Evolutionary conservation across 2,797 vertebrate species (phyloP).

Genomic region (Myotis pilosus): DNA sequence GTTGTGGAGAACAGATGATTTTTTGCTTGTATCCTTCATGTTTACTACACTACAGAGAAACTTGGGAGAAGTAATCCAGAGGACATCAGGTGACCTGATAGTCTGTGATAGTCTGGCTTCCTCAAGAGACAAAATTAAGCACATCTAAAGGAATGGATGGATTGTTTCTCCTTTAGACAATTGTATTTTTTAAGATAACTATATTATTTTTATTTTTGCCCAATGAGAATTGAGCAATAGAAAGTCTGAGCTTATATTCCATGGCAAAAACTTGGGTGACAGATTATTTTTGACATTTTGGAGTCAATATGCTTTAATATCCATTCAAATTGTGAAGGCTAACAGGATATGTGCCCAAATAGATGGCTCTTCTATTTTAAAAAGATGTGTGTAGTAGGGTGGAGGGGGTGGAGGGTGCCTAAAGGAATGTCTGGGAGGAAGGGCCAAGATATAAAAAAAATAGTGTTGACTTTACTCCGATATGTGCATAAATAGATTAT

Average conservation of each 20-base stretch:
- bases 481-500: background rate
- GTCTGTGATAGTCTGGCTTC: background rate
- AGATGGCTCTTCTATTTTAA: background rate
- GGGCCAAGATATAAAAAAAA: background rate
- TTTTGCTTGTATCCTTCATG: background rate
- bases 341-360: background rate
- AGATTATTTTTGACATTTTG: background rate
- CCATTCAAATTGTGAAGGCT: background rate
- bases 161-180: background rate
- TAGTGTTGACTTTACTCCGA: background rate
- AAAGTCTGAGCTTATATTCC: background rate
- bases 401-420: no score
- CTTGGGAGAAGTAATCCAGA: background rate
- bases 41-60: background rate
- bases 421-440: background rate
- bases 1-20: background rate
- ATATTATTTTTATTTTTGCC: background rate
- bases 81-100: background rate
- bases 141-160: background rate
- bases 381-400: background rate
- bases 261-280: background rate
- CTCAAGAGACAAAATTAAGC: background rate
- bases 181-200: background rate
- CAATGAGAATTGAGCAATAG: background rate
- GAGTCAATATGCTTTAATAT: background rate